phyloP scores from a whole-genome alignment of 2,113 vertebrate genomes.

The Megaceryle maxima region DNA sequence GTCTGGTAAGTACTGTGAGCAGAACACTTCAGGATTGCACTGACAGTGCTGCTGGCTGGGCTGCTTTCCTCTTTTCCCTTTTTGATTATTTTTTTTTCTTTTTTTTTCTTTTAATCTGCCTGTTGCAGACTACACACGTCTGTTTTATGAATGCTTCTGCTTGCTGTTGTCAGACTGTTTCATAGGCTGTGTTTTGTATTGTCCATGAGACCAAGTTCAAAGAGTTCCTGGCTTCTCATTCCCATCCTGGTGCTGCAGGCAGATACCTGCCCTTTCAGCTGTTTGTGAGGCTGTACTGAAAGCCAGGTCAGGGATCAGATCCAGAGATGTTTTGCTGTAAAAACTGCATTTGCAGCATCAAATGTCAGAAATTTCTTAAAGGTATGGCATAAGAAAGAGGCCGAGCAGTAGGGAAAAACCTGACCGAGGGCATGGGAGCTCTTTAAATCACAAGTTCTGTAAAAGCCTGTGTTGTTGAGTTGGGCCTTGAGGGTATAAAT shows the following conservation, averaged over 20 bases:
- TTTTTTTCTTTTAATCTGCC: not conserved
- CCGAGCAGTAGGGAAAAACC: not conserved
- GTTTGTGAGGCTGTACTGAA: not conserved
- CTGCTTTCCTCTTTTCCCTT: not conserved
- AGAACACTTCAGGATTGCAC: not conserved
- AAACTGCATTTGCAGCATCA: not conserved
- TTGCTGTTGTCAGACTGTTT: not conserved
- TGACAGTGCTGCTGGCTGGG: not conserved
- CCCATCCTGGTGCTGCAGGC: not conserved
- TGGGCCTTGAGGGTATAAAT: not conserved
- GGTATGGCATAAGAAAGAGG: not conserved
- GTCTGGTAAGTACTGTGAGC: not conserved
- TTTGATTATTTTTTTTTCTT: not conserved
- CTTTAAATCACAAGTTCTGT: not conserved
- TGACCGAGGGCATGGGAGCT: not conserved
- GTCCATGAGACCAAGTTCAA: not conserved
- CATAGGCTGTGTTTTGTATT: not conserved
- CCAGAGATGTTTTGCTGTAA: not conserved
- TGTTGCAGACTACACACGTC: not conserved
- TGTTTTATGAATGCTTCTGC: not conserved
- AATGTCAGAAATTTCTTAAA: not conserved
- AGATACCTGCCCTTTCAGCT: not conserved
- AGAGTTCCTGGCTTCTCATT: not conserved
- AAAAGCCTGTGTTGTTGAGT: not conserved
- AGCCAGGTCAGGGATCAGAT: not conserved